These are phyloP conservation scores for Cacatua alba DNA, from an alignment of 2,113 vertebrate genomes.

Conservation along the genomic window DNA sequence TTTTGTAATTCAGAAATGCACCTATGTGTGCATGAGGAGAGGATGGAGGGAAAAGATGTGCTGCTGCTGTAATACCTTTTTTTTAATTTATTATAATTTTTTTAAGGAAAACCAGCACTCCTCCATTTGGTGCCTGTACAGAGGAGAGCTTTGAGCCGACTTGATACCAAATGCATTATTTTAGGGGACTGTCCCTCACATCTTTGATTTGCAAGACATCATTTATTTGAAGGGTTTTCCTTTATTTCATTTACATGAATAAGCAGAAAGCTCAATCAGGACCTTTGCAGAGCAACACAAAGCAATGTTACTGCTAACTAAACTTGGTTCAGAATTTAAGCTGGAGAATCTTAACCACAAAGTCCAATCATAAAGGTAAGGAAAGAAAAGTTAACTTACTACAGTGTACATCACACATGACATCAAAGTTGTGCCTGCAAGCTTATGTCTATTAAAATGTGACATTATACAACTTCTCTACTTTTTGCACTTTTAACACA, in stretches of 20 bases:
- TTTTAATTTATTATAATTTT: not conserved
- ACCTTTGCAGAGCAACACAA: not conserved
- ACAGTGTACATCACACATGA: accelerated
- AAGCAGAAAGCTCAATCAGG: not conserved
- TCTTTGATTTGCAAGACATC: not conserved
- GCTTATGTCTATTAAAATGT: not conserved
- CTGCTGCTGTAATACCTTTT: not conserved
- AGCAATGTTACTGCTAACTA: not conserved
- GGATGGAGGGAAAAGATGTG: not conserved
- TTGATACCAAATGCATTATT: not conserved
- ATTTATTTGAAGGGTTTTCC: not conserved
- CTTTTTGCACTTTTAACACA: not conserved
- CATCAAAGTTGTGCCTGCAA: not conserved
- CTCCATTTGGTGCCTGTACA: not conserved
- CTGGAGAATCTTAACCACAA: not conserved
- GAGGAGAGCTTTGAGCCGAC: not conserved
- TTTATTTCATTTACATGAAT: not conserved
- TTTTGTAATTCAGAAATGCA: not conserved
- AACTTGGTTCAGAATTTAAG: not conserved
- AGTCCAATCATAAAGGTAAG: not conserved
- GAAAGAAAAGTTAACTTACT: not conserved
- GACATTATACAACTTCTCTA: not conserved
- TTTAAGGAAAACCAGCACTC: not conserved
- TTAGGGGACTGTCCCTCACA: not conserved
- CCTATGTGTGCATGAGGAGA: not conserved